These are phyloP conservation scores for Cynaeus angustus DNA, from an alignment of 2,888 invertebrate species.

Conservation along the genomic window DNA sequence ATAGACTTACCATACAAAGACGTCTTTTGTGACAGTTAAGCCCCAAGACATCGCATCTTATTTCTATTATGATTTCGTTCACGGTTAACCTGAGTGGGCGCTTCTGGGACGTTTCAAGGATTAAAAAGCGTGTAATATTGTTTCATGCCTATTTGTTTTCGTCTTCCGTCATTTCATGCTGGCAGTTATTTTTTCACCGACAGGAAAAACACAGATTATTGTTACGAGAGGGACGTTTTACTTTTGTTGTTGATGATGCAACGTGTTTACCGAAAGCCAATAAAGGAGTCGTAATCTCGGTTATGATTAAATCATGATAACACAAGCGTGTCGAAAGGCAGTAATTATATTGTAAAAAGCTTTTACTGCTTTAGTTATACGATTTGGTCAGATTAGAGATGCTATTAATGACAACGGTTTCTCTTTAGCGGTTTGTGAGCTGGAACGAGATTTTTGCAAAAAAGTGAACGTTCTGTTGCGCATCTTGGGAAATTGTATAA, in stretches of 20 bases:
- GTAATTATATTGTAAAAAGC: constrained; percentile 1
- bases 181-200: not conserved
- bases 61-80: constrained; percentile 54
- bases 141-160: constrained; percentile 59
- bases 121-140: constrained; percentile 61
- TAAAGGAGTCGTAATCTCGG: not conserved
- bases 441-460: not conserved
- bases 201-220: not conserved
- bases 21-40: constrained; percentile 50
- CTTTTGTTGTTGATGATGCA: not conserved
- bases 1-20: constrained; percentile 52
- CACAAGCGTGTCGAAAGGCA: constrained; percentile 1
- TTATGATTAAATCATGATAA: not conserved
- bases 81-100: constrained; percentile 56
- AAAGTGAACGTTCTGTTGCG: not conserved
- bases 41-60: constrained; percentile 39
- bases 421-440: not conserved
- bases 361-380: not conserved
- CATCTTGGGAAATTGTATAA: no score
- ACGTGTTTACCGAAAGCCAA: not conserved
- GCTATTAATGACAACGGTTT: not conserved
- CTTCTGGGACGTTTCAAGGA: constrained; percentile 49
- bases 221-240: not conserved
- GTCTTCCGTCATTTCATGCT: constrained; percentile 39
- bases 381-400: not conserved